phyloP scores from a whole-genome alignment of 2,888 invertebrate species.

The Caenorhabditis imperialis region DNA sequence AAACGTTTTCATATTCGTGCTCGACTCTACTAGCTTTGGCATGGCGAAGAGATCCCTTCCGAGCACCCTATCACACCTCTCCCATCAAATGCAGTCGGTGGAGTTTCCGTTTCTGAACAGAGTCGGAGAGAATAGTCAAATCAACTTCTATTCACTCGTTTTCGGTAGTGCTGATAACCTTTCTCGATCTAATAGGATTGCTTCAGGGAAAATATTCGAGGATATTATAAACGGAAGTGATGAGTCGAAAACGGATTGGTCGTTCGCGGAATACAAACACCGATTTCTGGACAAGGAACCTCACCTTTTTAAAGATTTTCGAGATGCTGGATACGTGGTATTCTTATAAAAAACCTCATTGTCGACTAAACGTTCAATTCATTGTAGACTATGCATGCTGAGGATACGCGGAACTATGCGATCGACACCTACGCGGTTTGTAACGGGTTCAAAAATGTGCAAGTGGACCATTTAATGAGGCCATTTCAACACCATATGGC shows the following conservation, averaged over 20 bases:
- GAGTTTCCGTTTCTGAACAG: slow-evolving; percentile 62
- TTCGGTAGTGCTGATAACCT: too few species aligned
- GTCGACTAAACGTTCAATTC: too few species aligned
- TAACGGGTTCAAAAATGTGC: slow-evolving; percentile 51
- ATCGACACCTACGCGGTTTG: slow-evolving; percentile 57
- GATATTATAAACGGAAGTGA: too few species aligned
- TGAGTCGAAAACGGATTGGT: background rate
- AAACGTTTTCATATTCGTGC: too few species aligned
- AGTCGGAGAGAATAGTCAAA: slow-evolving; percentile 59
- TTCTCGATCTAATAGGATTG: too few species aligned
- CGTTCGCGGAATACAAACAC: slow-evolving; percentile 4
- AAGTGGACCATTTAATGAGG: slow-evolving; percentile 57
- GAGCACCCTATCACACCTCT: slow-evolving; percentile 20
- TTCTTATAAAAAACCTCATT: too few species aligned
- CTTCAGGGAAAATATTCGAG: too few species aligned
- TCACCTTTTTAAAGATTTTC: slow-evolving; percentile 38
- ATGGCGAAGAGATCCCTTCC: slow-evolving; percentile 26
- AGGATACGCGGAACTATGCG: slow-evolving; percentile 51
- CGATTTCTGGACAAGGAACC: slow-evolving; percentile 32
- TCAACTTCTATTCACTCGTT: too few species aligned
- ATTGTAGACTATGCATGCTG: slow-evolving; percentile 45
- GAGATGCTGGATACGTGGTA: slow-evolving; percentile 36
- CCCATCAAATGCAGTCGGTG: slow-evolving; percentile 28
- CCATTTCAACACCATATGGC: slow-evolving; percentile 22
- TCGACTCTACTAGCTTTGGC: too few species aligned